Conservation (phyloP, 2,797 vertebrate species). For the Choloepus didactylus region DNA sequence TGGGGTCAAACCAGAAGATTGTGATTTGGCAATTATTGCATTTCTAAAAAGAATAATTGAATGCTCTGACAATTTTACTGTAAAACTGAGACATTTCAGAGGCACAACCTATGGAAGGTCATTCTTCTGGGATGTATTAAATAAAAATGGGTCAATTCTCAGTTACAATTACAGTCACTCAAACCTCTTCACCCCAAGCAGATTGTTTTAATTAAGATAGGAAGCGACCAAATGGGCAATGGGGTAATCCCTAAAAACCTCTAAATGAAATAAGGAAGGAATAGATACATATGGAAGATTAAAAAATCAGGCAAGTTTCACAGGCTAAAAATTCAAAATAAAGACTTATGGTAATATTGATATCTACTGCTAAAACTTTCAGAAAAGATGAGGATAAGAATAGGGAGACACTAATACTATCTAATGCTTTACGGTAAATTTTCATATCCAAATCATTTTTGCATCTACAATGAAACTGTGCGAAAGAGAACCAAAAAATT, state of each 20-base stretch:
- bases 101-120: neutral
- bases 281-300: neutral
- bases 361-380: conserved; percentile 13
- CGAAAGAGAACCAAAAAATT: conserved; percentile 22
- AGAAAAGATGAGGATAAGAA: conserved; percentile 23
- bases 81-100: conserved; percentile 1
- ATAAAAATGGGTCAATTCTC: conserved; percentile 9
- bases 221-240: neutral
- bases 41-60: neutral
- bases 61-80: neutral
- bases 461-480: neutral
- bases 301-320: conserved; percentile 43
- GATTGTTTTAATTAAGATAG: neutral
- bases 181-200: conserved; percentile 13
- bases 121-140: neutral
- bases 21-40: neutral
- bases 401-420: neutral
- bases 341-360: conserved; percentile 30
- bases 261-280: neutral
- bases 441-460: conserved; percentile 30
- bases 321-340: neutral
- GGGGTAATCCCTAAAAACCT: conserved; percentile 17
- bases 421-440: neutral
- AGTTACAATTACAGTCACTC: conserved; percentile 5
- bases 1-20: neutral